Percentiles rank a stretch among this genome's conserved stretches.
Evolutionary conservation across 2,888 invertebrate genomes (phyloP).

Genomic region (Pachliopta kotzebuea): DNA sequence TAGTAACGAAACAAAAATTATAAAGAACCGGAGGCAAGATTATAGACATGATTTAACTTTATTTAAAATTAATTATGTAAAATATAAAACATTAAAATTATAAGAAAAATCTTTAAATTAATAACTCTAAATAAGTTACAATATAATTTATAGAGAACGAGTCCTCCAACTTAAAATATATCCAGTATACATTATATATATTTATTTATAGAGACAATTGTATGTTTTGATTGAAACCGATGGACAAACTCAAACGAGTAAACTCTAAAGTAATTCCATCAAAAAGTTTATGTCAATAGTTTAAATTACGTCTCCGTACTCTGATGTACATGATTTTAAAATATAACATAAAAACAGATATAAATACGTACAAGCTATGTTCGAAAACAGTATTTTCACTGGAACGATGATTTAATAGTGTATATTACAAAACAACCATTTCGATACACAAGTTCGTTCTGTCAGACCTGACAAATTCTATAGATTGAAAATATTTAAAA

Average conservation of each 20-base stretch:
- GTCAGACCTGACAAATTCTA: not conserved
- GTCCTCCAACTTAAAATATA: not conserved
- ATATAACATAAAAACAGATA: conserved; percentile 5
- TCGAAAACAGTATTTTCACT: conserved; percentile 21
- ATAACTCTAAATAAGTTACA: conserved; percentile 10
- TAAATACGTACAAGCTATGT: conserved; percentile 15
- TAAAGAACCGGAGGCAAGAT: conserved; percentile 62
- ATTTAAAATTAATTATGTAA: conserved; percentile 42
- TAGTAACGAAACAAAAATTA: conserved; percentile 41
- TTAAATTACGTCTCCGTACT: conserved; percentile 14
- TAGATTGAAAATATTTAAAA: not conserved
- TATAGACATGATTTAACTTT: conserved; percentile 53
- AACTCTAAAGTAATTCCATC: not conserved
- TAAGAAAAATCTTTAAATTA: conserved; percentile 14
- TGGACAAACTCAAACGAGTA: no score
- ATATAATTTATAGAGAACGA: not conserved
- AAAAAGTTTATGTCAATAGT: conserved; percentile 4
- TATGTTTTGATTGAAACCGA: no score
- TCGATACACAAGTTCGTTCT: conserved; percentile 6
- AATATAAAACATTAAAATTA: conserved; percentile 43
- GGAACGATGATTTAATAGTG: conserved; percentile 26
- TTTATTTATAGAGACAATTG: not conserved
- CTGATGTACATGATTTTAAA: conserved; percentile 16
- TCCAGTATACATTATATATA: not conserved
- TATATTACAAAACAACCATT: conserved; percentile 29